Base-by-base conservation (phyloP, 2,888 invertebrate species). In the Epiperipatus broadwayi region DNA sequence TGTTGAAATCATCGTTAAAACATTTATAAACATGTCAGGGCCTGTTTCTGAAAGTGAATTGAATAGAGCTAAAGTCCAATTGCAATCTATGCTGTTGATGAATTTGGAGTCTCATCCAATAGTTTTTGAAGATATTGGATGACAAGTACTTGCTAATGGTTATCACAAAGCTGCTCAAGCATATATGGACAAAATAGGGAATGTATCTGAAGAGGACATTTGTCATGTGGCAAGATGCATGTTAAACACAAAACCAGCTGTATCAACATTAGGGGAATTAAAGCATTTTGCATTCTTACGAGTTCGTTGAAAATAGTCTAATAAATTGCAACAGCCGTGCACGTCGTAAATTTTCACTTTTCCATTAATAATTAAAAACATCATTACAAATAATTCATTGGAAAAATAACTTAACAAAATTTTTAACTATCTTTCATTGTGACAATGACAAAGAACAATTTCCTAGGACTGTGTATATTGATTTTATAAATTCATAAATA, bases 71-170 rank as follows among this genome's bases (percentile, higher is more conserved):
- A 99, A 97, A 62, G 85, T 79, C 14, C 97, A 99, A 59, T 63
- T 99, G 20, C 89, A 95, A 57, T 95, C 95, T 1, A 89, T 95
- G 85, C 60, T 99, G 45, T 65, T 99, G 45, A 99, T 97, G 95
- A 99, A 99, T 63, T 65, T 99, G 49, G 99, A 99, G 66, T 79
- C 87, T 12, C 69, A 95, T 35, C 95, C 97, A 0, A 89, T 99
- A 10, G 79, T 95, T 39, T 99, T 99, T 60, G 97, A 99, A 63
- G 97, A 99, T 58, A 78, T 99, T 43, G 95, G 84, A 1, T 67
- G 97, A 22, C 97, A 99, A 62, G 91, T 99, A 14, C 65, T 99
- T 35, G 83, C 89, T 1, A 85, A 80, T n/a, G 89, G 87, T 7
- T 70, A 74, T 41, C 69, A 95, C 51, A 83, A 80, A 61, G 72